Base-by-base conservation (phyloP, 2,888 invertebrate species). In the Euproctis similis region DNA sequence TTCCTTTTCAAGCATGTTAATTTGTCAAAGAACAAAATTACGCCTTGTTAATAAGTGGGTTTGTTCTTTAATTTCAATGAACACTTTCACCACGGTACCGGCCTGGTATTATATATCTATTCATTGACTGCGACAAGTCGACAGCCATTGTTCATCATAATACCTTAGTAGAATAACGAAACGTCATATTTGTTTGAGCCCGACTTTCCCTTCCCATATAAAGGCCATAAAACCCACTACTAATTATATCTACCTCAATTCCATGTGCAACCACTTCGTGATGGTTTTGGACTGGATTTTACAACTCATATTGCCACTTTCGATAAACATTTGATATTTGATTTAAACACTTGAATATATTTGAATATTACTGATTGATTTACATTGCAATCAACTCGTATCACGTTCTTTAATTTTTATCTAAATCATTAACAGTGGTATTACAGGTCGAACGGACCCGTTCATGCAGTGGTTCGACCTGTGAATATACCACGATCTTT, bases 111-210 rank as follows among this genome's bases (percentile, higher is more conserved):
- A 49, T 45, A 37, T 39, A 31, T 6, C 17, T 8, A 8, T 19
- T 19, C 19, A 19, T 19, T n/a, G 19, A 28, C 35, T 22, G 28
- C 24, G 52, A 42, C 53, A 53, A 46, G 52, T 50, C 57, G 58
- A 39, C 47, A 42, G 47, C 46, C 51, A 68, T 73, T 68, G 68
- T 68, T 63, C 52, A 39, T 48, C 43, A 72, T 70, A 69, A 72
- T 66, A n/a, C n/a, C n/a, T n/a, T n/a, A 41, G 50, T 39, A 42
- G 48, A 51, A 55, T 64, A 61, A 59, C 54, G 54, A 59, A 56
- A 60, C 53, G 46, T 43, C 50, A 48, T 56, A 59, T 60, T 61
- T 56, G 43, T 48, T 42, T 40, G 36, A 45, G n/a, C 49, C 34
- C 43, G 41, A 58, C 64, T 60, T 66, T 67, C 62, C 52, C 58